These are phyloP conservation scores for Belonocnema kinseyi DNA, from an alignment of 1,140 invertebrate species.

Conservation along the genomic window DNA sequence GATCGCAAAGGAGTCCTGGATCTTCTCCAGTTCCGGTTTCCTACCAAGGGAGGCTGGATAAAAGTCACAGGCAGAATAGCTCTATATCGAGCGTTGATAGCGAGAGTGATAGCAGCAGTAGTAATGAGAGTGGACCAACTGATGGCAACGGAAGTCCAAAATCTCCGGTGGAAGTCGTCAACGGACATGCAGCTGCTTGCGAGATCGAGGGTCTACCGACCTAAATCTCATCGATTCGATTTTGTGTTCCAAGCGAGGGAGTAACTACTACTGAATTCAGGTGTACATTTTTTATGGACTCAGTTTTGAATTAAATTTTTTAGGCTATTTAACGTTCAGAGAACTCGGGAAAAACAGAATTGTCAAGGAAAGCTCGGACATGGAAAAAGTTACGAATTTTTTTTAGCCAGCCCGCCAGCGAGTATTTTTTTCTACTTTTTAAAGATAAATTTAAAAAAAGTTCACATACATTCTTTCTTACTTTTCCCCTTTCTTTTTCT, in stretches of 20 bases:
- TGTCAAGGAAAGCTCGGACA: background rate
- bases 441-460: no score
- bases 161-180: slow-evolving; percentile 38
- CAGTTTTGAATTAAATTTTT: slow-evolving; percentile 4
- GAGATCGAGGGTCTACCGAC: slow-evolving; percentile 56
- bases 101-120: slow-evolving; percentile 64
- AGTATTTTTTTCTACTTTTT: no score
- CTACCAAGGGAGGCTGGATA: slow-evolving; percentile 51
- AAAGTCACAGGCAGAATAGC: slow-evolving; percentile 43
- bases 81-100: slow-evolving; percentile 67
- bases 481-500: no score
- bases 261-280: slow-evolving; percentile 13
- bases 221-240: slow-evolving; percentile 44
- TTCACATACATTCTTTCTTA: no score
- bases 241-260: background rate
- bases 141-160: slow-evolving; percentile 34
- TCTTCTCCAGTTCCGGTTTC: slow-evolving; percentile 47
- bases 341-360: background rate
- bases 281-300: background rate
- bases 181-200: slow-evolving; percentile 49
- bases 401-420: no score
- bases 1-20: slow-evolving; percentile 41
- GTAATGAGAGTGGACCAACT: slow-evolving; percentile 34
- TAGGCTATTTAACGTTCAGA: background rate
- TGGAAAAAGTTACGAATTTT: background rate